Conservation (phyloP, 2,888 invertebrate species). For the Patella ulyssiponensis region DNA sequence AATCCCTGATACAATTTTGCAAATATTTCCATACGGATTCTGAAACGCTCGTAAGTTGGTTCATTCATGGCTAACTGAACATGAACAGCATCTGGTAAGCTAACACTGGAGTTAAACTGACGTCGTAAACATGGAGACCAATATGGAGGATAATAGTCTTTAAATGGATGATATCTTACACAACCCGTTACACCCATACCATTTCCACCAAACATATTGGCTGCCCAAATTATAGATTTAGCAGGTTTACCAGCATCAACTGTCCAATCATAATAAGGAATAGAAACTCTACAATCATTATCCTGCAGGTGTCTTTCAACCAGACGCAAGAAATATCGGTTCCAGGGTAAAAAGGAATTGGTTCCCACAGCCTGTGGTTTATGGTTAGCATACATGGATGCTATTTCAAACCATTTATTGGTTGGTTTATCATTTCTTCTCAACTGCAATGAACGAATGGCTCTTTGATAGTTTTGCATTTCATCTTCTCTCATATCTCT, state of each 20-base stretch:
- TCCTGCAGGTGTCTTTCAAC: slow-evolving; percentile 64
- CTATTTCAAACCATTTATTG: slow-evolving; percentile 60
- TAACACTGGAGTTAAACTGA: slow-evolving; percentile 58
- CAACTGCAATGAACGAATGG: slow-evolving; percentile 52
- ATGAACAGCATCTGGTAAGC: slow-evolving; percentile 65
- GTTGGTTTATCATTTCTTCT: slow-evolving; percentile 52
- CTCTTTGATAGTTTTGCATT: slow-evolving; percentile 59
- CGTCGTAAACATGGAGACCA: slow-evolving; percentile 66
- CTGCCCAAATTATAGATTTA: slow-evolving; percentile 64
- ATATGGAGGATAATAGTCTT: slow-evolving; percentile 58
- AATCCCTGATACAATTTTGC: slow-evolving; percentile 59
- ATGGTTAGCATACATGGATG: slow-evolving; percentile 56
- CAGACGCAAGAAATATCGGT: slow-evolving; percentile 62
- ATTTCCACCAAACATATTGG: slow-evolving; percentile 67
- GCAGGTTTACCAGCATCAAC: slow-evolving; percentile 63
- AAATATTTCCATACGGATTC: slow-evolving; percentile 56
- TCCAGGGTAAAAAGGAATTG: slow-evolving; percentile 66
- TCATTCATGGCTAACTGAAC: slow-evolving; percentile 62
- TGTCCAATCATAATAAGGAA: slow-evolving; percentile 71
- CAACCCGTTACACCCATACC: slow-evolving; percentile 57
- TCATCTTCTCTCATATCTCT: slow-evolving; percentile 64
- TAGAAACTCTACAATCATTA: slow-evolving; percentile 63
- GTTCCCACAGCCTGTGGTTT: slow-evolving; percentile 64
- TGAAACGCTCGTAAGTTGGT: slow-evolving; percentile 57
- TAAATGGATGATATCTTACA: slow-evolving; percentile 67